phyloP scores from a whole-genome alignment of 2,888 invertebrate genomes.

The Buathra laborator region DNA sequence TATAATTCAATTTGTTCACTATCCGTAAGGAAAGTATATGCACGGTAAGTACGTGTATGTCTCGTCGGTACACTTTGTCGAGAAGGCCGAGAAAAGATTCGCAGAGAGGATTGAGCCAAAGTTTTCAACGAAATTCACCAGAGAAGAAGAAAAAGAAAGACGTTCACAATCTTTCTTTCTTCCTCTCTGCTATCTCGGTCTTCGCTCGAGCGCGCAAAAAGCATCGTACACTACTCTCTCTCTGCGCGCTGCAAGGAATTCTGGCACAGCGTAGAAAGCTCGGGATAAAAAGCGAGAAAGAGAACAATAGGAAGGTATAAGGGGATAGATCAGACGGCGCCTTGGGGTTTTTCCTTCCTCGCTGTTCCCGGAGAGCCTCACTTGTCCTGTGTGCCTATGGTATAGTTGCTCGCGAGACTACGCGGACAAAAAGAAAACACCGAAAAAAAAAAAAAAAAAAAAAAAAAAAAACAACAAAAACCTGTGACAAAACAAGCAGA shows the following conservation, averaged over 20 bases:
- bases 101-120: conserved; percentile 32
- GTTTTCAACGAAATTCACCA: conserved; percentile 12
- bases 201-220: conserved; percentile 35
- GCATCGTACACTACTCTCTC: conserved; percentile 10
- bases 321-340: conserved; percentile 74
- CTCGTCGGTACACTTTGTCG: not conserved
- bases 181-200: not conserved
- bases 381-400: not conserved
- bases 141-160: conserved; percentile 14
- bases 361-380: not conserved
- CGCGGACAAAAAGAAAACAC: conserved; percentile 10
- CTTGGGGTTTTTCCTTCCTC: conserved; percentile 70
- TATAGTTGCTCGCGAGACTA: conserved; percentile 15
- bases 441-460: not conserved
- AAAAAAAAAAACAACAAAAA: conserved; percentile 6
- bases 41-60: conserved; percentile 1
- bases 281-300: conserved; percentile 35
- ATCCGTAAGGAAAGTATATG: conserved; percentile 11
- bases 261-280: conserved; percentile 41
- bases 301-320: conserved; percentile 60
- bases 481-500: conserved; percentile 20
- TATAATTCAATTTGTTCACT: conserved; percentile 28
- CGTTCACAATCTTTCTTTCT: conserved; percentile 4
- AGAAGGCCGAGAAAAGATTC: not conserved
- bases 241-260: conserved; percentile 8